Base-by-base conservation (phyloP, 2,888 invertebrate genomes). In the Diloba caeruleocephala region DNA sequence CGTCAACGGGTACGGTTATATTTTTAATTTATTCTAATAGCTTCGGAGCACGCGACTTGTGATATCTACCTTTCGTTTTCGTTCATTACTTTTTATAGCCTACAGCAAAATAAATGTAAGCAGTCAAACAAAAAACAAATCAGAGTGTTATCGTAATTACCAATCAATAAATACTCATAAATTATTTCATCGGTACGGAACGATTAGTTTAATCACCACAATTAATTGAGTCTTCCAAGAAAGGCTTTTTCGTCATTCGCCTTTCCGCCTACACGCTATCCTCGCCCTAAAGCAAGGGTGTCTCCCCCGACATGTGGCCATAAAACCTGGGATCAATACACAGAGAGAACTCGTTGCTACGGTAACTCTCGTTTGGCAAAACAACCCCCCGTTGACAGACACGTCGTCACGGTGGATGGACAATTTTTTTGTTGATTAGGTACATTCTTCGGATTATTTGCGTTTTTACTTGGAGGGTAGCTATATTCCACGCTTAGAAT, bases 251-350 rank as follows among this genome's bases (percentile, higher is more conserved):
- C n/a, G n/a, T n/a, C n/a, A n/a, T n/a, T n/a, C n/a, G n/a, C n/a
- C n/a, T n/a, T n/a, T n/a, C n/a, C n/a, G n/a, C n/a, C n/a, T n/a
- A n/a, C 28, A 59, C 36, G 14, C 0, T 51, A 28, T 31, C 26
- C 23, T 29, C 49, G 28, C 44, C 72, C 55, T 41, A 50, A 37
- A 2, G 15, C 50, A 51, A 63, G 78, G 78, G 74, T 73, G 69
- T 63, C 67, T 65, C 78, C 71, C 59, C 51, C 50, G 36, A 60
- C 52, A 54, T 54, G 51, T 57, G 61, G 56, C 45, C 45, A 63
- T 65, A 73, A 71, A 67, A 54, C 39, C 3, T 9, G 58, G 66
- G 70, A 79, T 80, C 80, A 63, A 80, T 80, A 74, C 54, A n/a
- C 42, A n/a, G 44, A 65, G 58, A 66, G 71, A 39, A 28, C 64